Conservation (phyloP, 2,797 vertebrate species). For the Chloroceryle inda region DNA sequence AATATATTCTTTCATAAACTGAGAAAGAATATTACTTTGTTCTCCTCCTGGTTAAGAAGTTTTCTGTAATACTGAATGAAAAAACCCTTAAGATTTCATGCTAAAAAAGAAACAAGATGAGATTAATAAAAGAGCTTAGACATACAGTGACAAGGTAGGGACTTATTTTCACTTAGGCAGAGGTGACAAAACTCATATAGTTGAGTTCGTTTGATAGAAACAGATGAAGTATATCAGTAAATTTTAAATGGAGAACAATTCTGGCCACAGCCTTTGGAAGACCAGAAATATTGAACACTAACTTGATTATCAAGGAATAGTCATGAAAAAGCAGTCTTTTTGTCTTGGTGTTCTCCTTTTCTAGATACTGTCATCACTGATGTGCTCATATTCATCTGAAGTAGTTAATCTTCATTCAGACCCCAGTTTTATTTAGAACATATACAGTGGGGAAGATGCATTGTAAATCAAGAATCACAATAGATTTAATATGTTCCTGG, state of each 20-base stretch:
- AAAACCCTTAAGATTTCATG: background rate
- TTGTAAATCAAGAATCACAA: background rate
- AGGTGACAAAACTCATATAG: background rate
- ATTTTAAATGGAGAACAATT: background rate
- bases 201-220: background rate
- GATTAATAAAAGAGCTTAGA: background rate
- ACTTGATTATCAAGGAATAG: background rate
- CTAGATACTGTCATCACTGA: background rate
- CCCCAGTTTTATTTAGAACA: background rate
- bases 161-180: background rate
- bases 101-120: background rate
- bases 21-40: background rate
- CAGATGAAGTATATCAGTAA: background rate
- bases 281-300: background rate
- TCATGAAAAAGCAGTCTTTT: background rate
- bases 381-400: background rate
- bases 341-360: background rate
- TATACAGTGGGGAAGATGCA: background rate
- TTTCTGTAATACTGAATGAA: background rate
- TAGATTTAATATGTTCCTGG: background rate
- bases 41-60: background rate
- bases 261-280: background rate
- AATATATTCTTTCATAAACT: background rate
- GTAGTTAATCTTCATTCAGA: background rate
- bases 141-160: background rate